phyloP scores from a whole-genome alignment of 2,113 vertebrate species.

The Oophaga pumilio region DNA sequence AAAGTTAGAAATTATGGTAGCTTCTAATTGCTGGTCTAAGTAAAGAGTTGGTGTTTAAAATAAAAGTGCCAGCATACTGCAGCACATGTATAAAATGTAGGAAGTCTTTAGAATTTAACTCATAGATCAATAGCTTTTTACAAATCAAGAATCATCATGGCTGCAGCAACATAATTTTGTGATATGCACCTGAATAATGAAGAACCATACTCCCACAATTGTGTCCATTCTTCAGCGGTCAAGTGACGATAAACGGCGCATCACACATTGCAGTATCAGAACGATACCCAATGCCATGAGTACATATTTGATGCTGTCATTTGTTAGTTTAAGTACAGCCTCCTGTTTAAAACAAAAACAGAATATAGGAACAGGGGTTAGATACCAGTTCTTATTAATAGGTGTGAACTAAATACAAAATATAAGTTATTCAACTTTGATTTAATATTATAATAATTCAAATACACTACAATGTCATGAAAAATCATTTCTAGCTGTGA shows the following conservation, averaged over 20 bases:
- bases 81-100: not conserved
- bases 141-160: not conserved
- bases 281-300: constrained; percentile 64
- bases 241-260: constrained; percentile 69
- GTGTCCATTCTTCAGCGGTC: constrained; percentile 34
- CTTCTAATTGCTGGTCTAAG: not conserved
- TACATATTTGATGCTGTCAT: constrained; percentile 68
- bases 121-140: not conserved
- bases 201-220: not conserved
- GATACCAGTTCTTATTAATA: not conserved
- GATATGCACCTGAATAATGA: not conserved
- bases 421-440: not conserved
- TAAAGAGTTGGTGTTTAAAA: not conserved
- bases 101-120: not conserved
- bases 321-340: constrained; percentile 69
- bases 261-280: constrained; percentile 69
- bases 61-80: not conserved
- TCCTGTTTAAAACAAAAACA: constrained; percentile 62
- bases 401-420: not conserved
- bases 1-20: constrained; percentile 9
- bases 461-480: not conserved
- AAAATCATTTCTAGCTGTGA: not conserved
- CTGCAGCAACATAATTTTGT: not conserved
- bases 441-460: not conserved
- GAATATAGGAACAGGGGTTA: not conserved